phyloP scores from a whole-genome alignment of 2,888 invertebrate species.

The Lumbricus terrestris region DNA sequence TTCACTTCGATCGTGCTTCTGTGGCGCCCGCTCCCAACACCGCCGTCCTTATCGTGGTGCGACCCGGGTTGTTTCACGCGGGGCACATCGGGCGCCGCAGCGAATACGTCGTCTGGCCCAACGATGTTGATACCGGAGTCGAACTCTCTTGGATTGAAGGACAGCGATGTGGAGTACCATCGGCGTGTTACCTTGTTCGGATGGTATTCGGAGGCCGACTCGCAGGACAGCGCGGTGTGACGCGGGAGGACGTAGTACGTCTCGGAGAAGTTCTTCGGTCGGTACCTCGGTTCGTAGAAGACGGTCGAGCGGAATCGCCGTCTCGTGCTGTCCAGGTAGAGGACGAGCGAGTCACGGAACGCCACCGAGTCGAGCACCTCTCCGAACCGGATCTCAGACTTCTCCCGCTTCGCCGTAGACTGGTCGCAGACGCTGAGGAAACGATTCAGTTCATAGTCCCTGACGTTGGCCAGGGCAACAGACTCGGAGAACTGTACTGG shows the following conservation, averaged over 20 bases:
- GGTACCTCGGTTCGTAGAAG: slow-evolving; percentile 20
- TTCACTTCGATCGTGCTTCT: not conserved
- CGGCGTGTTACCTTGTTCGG: not conserved
- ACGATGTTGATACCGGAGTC: not conserved
- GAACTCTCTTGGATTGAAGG: not conserved
- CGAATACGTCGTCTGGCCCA: slow-evolving; percentile 4
- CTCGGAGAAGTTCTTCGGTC: slow-evolving; percentile 20
- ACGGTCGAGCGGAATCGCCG: slow-evolving; percentile 14
- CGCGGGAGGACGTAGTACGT: slow-evolving; percentile 26
- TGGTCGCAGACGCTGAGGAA: not conserved
- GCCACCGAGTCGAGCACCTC: slow-evolving; percentile 6
- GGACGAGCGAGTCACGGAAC: not conserved
- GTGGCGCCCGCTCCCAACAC: not conserved
- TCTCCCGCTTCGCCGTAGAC: not conserved
- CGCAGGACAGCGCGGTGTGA: not conserved
- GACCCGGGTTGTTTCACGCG: not conserved
- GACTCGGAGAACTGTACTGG: slow-evolving; percentile 15
- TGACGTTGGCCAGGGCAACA: slow-evolving; percentile 12
- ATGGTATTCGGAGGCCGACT: not conserved
- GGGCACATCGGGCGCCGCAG: not conserved
- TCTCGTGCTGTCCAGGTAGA: slow-evolving; percentile 15
- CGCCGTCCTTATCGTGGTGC: not conserved
- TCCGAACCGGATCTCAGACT: not conserved
- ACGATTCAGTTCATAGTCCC: not conserved
- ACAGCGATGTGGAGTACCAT: slow-evolving; percentile 8